These are phyloP conservation scores for Amblyraja radiata DNA, from an alignment of 2,797 vertebrate species.

Conservation along the genomic window DNA sequence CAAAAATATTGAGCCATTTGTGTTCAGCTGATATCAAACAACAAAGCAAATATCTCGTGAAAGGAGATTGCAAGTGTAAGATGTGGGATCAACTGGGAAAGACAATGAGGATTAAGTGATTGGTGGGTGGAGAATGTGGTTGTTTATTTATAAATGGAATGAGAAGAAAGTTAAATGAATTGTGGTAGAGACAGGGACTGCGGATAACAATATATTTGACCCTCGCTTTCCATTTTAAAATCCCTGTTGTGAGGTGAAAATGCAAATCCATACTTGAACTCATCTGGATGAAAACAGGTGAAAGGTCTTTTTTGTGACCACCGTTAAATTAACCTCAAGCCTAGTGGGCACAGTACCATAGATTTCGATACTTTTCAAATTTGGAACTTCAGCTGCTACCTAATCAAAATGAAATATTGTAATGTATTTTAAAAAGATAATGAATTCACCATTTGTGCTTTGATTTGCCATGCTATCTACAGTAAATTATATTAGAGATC, in stretches of 20 bases:
- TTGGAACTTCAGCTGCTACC: background rate
- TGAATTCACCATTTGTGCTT: background rate
- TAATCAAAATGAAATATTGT: background rate
- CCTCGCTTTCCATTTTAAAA: background rate
- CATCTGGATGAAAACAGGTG: constrained; percentile 6
- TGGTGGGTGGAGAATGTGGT: background rate
- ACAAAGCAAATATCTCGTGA: background rate
- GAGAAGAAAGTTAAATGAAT: background rate
- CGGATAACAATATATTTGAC: background rate
- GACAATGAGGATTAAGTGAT: background rate
- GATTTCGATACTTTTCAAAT: background rate
- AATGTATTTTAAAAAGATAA: background rate
- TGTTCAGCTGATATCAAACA: background rate
- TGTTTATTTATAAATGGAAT: background rate
- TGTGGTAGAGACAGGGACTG: background rate
- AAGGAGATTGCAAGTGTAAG: background rate
- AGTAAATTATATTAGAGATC: background rate
- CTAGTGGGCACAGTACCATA: background rate
- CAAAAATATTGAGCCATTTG: background rate
- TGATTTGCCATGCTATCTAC: background rate
- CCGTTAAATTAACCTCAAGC: background rate
- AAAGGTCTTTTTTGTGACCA: background rate
- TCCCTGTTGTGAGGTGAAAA: background rate
- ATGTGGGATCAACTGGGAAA: background rate
- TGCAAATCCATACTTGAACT: background rate